A percentile compares a stretch with the other conserved stretches of the same genome.
Conservation (phyloP, 2,797 vertebrate species). For the Sitta carolinensis region DNA sequence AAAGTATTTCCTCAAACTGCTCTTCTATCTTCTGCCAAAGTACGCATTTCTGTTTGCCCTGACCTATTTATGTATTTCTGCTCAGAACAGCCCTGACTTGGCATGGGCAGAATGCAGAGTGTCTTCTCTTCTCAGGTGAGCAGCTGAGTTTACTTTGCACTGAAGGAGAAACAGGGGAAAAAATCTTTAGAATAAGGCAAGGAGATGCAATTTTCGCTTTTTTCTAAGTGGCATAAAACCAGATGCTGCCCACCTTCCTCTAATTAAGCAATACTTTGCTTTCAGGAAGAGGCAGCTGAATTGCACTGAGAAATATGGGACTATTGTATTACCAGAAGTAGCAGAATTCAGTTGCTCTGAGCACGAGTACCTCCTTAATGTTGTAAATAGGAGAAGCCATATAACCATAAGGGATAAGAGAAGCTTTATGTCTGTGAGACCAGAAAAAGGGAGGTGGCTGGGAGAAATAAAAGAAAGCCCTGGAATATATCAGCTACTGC, state of each 20-base stretch:
- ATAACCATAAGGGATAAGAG: neutral
- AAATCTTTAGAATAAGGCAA: neutral
- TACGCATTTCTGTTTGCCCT: neutral
- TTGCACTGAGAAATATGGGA: neutral
- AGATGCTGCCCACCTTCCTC: neutral
- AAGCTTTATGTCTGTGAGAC: neutral
- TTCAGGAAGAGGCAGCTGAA: neutral
- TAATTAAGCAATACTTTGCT: neutral
- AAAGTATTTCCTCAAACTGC: slow-evolving; percentile 25
- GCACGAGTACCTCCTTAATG: neutral
- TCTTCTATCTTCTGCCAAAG: slow-evolving; percentile 26
- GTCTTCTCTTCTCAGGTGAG: neutral
- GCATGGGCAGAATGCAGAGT: neutral
- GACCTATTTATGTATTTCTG: slow-evolving; percentile 26
- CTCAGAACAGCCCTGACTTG: neutral
- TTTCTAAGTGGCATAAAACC: neutral
- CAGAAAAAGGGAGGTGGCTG: neutral
- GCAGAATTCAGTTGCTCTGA: neutral
- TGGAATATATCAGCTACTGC: neutral
- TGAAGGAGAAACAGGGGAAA: neutral
- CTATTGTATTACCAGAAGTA: neutral
- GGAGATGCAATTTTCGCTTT: neutral
- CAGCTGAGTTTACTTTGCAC: neutral
- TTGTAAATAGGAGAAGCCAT: neutral
- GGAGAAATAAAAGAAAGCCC: neutral